phyloP scores from a whole-genome alignment of 1,140 invertebrate genomes.

The Drosophila triauraria region DNA sequence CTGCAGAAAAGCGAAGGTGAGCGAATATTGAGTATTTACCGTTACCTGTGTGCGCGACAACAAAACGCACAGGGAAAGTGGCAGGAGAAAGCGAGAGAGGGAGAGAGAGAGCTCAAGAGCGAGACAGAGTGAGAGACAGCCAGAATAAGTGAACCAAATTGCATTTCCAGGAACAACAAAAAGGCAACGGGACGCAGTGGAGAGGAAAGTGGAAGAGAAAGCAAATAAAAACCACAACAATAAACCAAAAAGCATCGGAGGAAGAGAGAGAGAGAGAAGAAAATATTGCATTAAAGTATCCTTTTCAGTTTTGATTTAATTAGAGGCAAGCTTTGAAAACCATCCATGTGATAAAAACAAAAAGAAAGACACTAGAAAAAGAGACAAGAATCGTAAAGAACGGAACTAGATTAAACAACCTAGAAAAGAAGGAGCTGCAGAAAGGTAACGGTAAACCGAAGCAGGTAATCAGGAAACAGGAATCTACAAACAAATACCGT shows the following conservation, averaged over 20 bases:
- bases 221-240: background rate
- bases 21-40: conserved; percentile 33
- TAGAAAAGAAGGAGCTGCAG: conserved; percentile 9
- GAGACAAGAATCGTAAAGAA: background rate
- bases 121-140: background rate
- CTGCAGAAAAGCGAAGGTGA: conserved; percentile 15
- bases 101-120: background rate
- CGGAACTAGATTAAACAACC: background rate
- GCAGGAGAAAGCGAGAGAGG: background rate
- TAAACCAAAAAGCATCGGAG: background rate
- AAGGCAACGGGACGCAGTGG: background rate
- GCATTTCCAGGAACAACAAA: conserved; percentile 31
- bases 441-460: background rate
- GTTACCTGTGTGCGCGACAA: conserved; percentile 27
- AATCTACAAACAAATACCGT: background rate
- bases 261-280: background rate
- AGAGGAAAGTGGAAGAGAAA: background rate
- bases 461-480: background rate
- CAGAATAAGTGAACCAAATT: conserved; percentile 20
- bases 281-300: background rate
- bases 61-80: conserved; percentile 12
- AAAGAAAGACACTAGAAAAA: background rate
- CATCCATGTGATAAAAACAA: conserved; percentile 7
- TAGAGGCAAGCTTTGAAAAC: conserved; percentile 2
- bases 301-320: background rate